Evolutionary conservation across 2,888 invertebrate species (phyloP).

Genomic region (Aphodius granarius): DNA sequence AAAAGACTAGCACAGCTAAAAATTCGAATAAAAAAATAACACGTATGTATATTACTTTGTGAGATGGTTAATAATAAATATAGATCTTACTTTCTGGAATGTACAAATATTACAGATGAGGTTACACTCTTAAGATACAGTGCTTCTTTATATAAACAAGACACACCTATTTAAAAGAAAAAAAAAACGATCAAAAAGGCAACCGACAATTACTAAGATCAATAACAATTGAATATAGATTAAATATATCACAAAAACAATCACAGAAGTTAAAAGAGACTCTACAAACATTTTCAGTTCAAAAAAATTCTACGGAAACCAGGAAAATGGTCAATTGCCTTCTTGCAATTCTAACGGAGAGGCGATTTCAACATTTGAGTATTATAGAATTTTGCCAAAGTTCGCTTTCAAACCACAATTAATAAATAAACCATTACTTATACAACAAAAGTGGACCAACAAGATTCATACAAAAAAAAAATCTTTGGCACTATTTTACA

Average conservation of each 20-base stretch:
- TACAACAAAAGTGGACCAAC: neutral
- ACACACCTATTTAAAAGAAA: conserved; percentile 10
- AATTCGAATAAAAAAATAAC: conserved; percentile 41
- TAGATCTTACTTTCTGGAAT: conserved; percentile 36
- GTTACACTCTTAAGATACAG: conserved; percentile 14
- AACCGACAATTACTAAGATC: neutral
- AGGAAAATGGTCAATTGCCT: neutral
- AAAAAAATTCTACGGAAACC: neutral
- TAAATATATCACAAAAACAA: conserved; percentile 15
- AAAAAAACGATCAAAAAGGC: neutral
- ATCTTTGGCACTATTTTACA: conserved; percentile 9
- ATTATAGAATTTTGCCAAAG: conserved; percentile 5
- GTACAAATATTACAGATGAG: conserved; percentile 35
- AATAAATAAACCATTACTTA: neutral
- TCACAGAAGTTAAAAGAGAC: conserved; percentile 13
- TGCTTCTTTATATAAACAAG: conserved; percentile 18
- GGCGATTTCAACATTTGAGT: neutral
- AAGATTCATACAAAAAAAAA: neutral
- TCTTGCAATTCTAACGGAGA: conserved; percentile 3
- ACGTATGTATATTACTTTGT: conserved; percentile 35
- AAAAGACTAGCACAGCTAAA: conserved; percentile 34
- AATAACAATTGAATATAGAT: neutral
- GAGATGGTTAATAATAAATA: conserved; percentile 37
- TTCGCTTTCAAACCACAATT: neutral
- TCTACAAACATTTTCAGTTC: neutral